These are phyloP conservation scores for Temnothorax rugatulus DNA, from an alignment of 2,888 invertebrate genomes.

Conservation along the genomic window DNA sequence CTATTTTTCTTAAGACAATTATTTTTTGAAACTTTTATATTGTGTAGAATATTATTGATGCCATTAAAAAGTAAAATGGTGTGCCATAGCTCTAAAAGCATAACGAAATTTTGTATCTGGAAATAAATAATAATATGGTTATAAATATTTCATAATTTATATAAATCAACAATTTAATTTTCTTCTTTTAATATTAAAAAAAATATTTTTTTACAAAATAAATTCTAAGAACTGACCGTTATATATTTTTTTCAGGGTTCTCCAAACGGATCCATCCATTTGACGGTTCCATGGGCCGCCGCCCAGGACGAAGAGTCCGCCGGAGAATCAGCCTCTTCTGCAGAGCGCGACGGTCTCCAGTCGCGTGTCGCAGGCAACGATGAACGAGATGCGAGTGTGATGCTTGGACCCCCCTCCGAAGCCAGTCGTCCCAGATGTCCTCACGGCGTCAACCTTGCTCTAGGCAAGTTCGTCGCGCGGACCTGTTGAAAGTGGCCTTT, in stretches of 20 bases:
- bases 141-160: neutral
- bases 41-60: too few relatives aligned
- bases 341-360: conserved; percentile 87
- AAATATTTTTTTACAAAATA: neutral
- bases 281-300: conserved; percentile 88
- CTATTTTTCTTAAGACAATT: too few relatives aligned
- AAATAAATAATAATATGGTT: conserved; percentile 10
- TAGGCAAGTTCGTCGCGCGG: conserved; percentile 60
- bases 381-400: conserved; percentile 97
- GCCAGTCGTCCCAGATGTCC: conserved; percentile 83
- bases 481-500: conserved; percentile 26
- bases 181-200: neutral
- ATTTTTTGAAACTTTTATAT: too few relatives aligned
- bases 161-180: too few relatives aligned
- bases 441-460: conserved; percentile 83
- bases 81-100: conserved; percentile 42
- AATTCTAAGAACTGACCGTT: neutral
- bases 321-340: conserved; percentile 88
- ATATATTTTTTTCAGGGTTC: conserved; percentile 80
- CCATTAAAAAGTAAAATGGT: too few relatives aligned
- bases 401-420: conserved; percentile 86
- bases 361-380: conserved; percentile 93
- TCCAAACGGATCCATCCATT: conserved; percentile 86
- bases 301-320: conserved; percentile 88
- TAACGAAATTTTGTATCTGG: neutral